Evolutionary conservation across 2,888 invertebrate genomes (phyloP).

Genomic region (Campopleginae sp.): DNA sequence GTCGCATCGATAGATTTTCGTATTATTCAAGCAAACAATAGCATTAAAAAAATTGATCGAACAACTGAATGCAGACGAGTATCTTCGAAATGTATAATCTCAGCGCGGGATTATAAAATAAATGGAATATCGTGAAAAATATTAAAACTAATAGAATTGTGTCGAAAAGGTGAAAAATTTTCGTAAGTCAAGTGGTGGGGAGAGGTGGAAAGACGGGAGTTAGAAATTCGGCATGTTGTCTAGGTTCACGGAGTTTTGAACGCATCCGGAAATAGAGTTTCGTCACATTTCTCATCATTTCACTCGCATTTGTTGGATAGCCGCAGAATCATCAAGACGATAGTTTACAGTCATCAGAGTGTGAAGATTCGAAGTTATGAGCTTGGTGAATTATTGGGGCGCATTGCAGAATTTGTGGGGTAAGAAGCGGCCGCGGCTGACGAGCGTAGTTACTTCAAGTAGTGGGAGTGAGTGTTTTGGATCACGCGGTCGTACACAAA

Average conservation of each 20-base stretch:
- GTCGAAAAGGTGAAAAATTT: background rate
- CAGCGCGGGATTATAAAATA: background rate
- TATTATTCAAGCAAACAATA: background rate
- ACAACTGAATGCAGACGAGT: background rate
- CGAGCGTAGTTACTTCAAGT: conserved; percentile 60
- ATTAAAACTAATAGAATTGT: background rate
- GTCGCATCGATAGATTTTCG: background rate
- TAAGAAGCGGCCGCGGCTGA: conserved; percentile 59
- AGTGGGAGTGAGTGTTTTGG: conserved; percentile 74
- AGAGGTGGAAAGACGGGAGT: background rate
- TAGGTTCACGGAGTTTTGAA: conserved; percentile 58
- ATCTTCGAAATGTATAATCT: background rate
- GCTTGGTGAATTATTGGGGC: conserved; percentile 56
- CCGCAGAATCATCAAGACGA: conserved; percentile 17
- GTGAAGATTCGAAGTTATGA: conserved; percentile 34
- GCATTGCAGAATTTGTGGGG: conserved; percentile 66
- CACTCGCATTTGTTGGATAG: conserved; percentile 34
- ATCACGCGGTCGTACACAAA: conserved; percentile 79
- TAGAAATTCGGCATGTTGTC: conserved; percentile 38
- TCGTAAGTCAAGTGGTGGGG: background rate
- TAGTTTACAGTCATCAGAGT: background rate
- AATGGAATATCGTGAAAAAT: background rate
- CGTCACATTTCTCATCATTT: conserved; percentile 47
- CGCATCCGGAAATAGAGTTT: conserved; percentile 68
- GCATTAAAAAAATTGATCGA: background rate